Percentiles rank a stretch among this genome's conserved stretches.
These are phyloP conservation scores for Lethrus apterus DNA, from an alignment of 1,140 invertebrate species.

Conservation along the genomic window DNA sequence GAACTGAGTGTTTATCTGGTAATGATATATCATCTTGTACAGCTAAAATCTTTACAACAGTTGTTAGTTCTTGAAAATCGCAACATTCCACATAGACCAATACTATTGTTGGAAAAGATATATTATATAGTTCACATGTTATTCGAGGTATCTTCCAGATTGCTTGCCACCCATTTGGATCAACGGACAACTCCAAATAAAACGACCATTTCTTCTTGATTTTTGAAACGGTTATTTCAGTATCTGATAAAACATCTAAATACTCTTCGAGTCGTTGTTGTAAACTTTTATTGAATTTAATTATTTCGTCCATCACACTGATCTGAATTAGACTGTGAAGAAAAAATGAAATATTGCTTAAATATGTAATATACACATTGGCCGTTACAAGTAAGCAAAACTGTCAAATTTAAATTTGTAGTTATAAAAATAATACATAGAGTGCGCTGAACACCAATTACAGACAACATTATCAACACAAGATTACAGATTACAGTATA, in stretches of 20 bases:
- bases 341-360: no score
- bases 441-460: no score
- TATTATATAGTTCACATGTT: conserved; percentile 49
- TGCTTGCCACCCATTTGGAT: conserved; percentile 54
- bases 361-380: no score
- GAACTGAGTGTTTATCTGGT: conserved; percentile 49
- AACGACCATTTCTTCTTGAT: conserved; percentile 50
- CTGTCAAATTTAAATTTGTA: no score
- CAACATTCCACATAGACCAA: conserved; percentile 48
- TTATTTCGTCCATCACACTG: conserved; percentile 45
- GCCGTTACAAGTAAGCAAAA: no score
- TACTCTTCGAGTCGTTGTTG: conserved; percentile 49
- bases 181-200: conserved; percentile 50
- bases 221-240: conserved; percentile 43
- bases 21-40: conserved; percentile 54
- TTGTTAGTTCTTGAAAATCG: conserved; percentile 43
- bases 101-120: conserved; percentile 53
- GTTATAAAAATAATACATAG: no score
- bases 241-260: conserved; percentile 43
- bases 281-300: conserved; percentile 50
- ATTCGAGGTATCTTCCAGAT: conserved; percentile 55
- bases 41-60: conserved; percentile 45
- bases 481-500: no score
- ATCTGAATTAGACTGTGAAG: no score
- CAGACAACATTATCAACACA: no score